Evolutionary conservation across 2,797 vertebrate genomes (phyloP).

Genomic region (Bovichtus variegatus): DNA sequence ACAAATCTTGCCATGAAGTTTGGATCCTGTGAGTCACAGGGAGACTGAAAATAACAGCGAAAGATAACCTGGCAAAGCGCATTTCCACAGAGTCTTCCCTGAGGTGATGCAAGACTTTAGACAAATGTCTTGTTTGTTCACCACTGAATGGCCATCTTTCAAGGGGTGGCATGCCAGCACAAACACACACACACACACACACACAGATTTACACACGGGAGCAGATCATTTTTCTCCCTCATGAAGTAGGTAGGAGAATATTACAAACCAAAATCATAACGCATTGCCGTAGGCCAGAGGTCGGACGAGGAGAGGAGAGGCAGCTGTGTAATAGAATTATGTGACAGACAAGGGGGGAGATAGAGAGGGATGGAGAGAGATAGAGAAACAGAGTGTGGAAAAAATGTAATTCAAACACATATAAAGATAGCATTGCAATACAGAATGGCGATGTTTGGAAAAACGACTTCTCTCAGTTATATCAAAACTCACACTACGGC

Average conservation of each 20-base stretch:
- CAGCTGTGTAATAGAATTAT: constrained; percentile 75
- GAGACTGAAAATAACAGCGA: constrained; percentile 67
- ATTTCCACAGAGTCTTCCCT: constrained; percentile 77
- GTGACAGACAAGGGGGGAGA: constrained; percentile 47
- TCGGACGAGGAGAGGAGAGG: constrained; percentile 67
- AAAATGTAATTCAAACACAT: not conserved
- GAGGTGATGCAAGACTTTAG: constrained; percentile 83
- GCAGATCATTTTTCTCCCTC: constrained; percentile 77
- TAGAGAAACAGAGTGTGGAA: not conserved
- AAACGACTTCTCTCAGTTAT: too few relatives aligned
- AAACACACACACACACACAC: constrained; percentile 51
- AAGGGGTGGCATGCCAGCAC: constrained; percentile 70
- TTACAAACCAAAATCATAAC: constrained; percentile 82
- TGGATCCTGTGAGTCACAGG: constrained; percentile 57
- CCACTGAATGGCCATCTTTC: constrained; percentile 82
- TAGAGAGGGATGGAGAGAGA: constrained; percentile 18
- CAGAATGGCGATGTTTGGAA: too few relatives aligned
- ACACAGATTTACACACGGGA: constrained; percentile 59
- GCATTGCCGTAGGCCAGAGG: constrained; percentile 71
- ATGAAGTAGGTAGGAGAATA: constrained; percentile 83
- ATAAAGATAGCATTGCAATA: too few relatives aligned
- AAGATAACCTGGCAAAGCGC: constrained; percentile 77
- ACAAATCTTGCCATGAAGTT: constrained; percentile 44
- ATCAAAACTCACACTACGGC: too few relatives aligned
- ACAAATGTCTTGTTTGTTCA: constrained; percentile 86